Evolutionary conservation across 2,797 vertebrate genomes (phyloP), one percentile per base, ranked within the genome.

Genomic region (Cryptoblepharus egeriae): DNA sequence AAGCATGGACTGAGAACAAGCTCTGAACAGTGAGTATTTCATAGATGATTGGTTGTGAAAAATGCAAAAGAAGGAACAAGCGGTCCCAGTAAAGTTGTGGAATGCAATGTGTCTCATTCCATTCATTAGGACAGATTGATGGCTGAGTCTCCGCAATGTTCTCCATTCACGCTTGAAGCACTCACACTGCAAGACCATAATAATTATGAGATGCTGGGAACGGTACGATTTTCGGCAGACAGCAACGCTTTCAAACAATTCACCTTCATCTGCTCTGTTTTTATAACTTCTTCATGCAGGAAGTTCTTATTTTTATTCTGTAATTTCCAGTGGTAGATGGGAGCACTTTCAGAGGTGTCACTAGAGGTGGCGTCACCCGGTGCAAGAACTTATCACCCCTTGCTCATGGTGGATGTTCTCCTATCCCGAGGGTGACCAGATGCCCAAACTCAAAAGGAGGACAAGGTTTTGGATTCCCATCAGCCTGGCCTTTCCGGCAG

Each of bases 61-160:
- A 86, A 87, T 74, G 87, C 0, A 88, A 90, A 84, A 35, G 76
- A 65, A 85, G 75, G 81, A 91, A 88, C 69, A 88, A 86, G 85
- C 81, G 76, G 42, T 80, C 87, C 69, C 73, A 87, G 73, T 83
- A 65, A 55, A 86, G 57, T 3, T 85, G 85, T 84, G 89, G 78
- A 88, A 89, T 89, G 82, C 74, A 79, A n/a, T 79, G 42, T 79
- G 52, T 84, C 52, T 90, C 64, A 80, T 67, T 92, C 71, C 75
- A 74, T 88, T 89, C 57, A 85, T 91, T 82, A 88, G 26, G 24
- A 82, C 12, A 81, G 28, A 83, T 28, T 79, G n/a, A 89, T 71
- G 75, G 61, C 61, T 76, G 84, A 88, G 58, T 88, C 80, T 78
- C 88, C 39, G 55, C 28, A 45, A 4, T 68, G 78, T 78, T 87